Conservation (phyloP, 2,888 invertebrate species). For the Nomada fucata region DNA sequence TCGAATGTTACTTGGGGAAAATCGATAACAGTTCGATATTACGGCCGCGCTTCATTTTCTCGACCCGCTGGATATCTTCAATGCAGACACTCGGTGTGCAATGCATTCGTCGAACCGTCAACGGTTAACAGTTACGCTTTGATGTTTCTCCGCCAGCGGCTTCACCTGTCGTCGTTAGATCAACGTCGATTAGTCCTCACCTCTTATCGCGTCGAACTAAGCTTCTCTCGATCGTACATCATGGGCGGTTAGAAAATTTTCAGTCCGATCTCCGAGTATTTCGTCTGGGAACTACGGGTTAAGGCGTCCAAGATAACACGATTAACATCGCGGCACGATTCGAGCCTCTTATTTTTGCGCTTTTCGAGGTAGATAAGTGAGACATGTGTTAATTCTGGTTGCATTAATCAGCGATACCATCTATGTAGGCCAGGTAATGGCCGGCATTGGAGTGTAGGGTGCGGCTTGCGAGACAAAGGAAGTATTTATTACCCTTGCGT, state of each 20-base stretch:
- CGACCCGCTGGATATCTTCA: background rate
- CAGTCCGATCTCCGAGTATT: background rate
- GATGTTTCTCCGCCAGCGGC: background rate
- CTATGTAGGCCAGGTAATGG: conserved; percentile 78
- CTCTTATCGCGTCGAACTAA: background rate
- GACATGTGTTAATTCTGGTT: conserved; percentile 71
- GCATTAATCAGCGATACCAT: conserved; percentile 77
- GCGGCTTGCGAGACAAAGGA: conserved; percentile 76
- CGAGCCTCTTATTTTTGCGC: conserved; percentile 33
- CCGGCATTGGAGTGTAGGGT: conserved; percentile 73
- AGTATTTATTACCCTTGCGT: conserved; percentile 73
- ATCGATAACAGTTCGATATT: background rate
- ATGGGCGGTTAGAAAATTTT: conserved; percentile 8
- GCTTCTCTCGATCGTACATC: conserved; percentile 1
- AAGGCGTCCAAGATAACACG: conserved; percentile 42
- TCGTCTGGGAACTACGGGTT: conserved; percentile 33
- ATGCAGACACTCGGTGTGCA: background rate
- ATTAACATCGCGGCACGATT: conserved; percentile 52
- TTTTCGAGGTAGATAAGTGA: conserved; percentile 46
- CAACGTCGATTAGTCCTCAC: conserved; percentile 1
- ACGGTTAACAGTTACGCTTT: background rate
- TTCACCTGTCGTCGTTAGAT: background rate
- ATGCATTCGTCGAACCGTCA: background rate
- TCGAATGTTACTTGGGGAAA: conserved; percentile 3
- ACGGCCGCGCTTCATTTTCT: background rate